Conservation (phyloP, 2,113 vertebrate species). For the Lasiurus borealis region DNA sequence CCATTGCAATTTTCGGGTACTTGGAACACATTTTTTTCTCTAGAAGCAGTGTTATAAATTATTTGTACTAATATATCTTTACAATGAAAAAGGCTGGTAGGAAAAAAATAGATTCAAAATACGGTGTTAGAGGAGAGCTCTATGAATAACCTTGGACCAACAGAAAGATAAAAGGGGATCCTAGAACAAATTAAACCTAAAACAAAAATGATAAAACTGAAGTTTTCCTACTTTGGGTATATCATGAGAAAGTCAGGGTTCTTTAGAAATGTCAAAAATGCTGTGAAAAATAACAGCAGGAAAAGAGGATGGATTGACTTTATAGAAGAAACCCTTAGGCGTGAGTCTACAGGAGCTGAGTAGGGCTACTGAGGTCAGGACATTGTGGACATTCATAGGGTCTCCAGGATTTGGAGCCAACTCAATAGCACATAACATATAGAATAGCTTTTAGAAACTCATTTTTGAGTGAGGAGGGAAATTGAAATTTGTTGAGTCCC, state of each 20-base stretch:
- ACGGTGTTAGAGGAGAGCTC: neutral
- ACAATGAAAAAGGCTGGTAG: neutral
- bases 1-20: constrained; percentile 25
- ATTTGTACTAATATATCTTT: constrained; percentile 30
- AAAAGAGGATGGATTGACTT: neutral
- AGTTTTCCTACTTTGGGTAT: neutral
- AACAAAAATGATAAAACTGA: neutral
- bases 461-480: constrained; percentile 52
- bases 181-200: neutral
- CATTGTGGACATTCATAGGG: neutral
- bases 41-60: constrained; percentile 56
- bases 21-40: neutral
- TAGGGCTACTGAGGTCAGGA: neutral
- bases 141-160: neutral
- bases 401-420: neutral
- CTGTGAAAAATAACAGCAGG: neutral
- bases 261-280: neutral
- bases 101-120: neutral
- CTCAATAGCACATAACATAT: neutral
- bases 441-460: constrained; percentile 56
- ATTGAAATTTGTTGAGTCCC: constrained; percentile 64
- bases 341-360: neutral
- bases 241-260: neutral
- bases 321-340: neutral
- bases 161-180: neutral